A percentile compares a stretch with the other conserved stretches of the same genome.
Conservation (phyloP, 2,113 vertebrate species). For the Columba janthina region DNA sequence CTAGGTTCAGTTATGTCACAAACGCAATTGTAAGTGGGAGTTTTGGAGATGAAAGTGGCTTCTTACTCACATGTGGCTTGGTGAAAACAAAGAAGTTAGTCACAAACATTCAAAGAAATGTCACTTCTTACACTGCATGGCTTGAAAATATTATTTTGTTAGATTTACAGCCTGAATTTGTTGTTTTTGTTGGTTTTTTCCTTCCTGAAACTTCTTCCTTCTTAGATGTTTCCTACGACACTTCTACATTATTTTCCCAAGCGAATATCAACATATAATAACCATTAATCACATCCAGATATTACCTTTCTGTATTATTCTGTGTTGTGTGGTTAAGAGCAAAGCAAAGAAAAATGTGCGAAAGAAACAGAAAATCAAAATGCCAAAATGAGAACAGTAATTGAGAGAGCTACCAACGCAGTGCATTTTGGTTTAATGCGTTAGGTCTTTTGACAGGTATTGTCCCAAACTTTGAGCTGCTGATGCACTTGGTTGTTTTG, state of each 20-base stretch:
- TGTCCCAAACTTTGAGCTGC: neutral
- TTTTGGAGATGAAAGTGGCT: neutral
- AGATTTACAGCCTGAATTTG: neutral
- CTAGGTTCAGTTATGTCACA: neutral
- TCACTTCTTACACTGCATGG: neutral
- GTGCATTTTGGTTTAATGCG: neutral
- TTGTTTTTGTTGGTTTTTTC: neutral
- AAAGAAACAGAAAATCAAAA: neutral
- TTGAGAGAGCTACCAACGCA: neutral
- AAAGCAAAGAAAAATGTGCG: neutral
- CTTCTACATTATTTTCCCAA: neutral
- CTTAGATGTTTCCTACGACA: neutral
- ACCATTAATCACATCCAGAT: neutral
- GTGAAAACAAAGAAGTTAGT: neutral
- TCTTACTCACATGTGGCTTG: neutral
- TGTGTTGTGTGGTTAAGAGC: neutral
- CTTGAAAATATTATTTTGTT: neutral
- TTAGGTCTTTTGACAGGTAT: neutral
- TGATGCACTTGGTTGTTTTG: constrained; percentile 2
- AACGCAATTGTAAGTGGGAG: neutral
- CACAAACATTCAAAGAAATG: neutral
- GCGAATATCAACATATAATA: neutral
- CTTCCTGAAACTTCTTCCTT: neutral
- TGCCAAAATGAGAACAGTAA: neutral
- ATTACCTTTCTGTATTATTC: neutral